Conservation (phyloP, 2,797 vertebrate species). For the Acanthis flammea region DNA sequence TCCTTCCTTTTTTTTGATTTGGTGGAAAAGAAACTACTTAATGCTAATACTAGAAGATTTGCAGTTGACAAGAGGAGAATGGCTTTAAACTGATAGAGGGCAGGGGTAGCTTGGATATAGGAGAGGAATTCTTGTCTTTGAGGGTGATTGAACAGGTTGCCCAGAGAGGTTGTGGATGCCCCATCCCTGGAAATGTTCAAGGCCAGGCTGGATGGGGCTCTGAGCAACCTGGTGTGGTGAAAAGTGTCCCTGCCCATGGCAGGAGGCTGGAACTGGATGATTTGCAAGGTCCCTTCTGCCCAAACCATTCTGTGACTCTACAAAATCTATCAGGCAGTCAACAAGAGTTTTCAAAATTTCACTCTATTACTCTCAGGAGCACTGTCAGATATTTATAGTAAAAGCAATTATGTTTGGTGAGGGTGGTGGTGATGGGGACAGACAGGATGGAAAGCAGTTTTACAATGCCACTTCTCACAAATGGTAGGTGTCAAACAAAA, state of each 20-base stretch:
- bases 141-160: neutral
- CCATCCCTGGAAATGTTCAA: neutral
- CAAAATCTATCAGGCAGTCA: slow-evolving; percentile 1
- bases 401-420: slow-evolving; percentile 51
- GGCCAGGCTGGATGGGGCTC: neutral
- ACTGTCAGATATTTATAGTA: slow-evolving; percentile 49
- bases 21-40: neutral
- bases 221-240: neutral
- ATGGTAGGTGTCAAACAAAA: slow-evolving; percentile 53
- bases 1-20: fast-evolving
- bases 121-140: neutral
- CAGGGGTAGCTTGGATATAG: neutral
- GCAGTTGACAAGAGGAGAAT: neutral
- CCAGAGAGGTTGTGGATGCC: neutral
- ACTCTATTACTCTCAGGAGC: slow-evolving; percentile 7
- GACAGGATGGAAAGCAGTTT: slow-evolving; percentile 23
- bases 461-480: slow-evolving; percentile 30
- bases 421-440: slow-evolving; percentile 28
- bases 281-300: neutral
- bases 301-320: neutral
- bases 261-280: fast-evolving
- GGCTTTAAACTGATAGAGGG: neutral
- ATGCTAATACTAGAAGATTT: neutral
- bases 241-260: neutral
- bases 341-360: slow-evolving; percentile 17